Percentiles rank a stretch among this genome's conserved stretches.
Conservation (phyloP, 2,888 invertebrate genomes). For the Trisateles emortualis region DNA sequence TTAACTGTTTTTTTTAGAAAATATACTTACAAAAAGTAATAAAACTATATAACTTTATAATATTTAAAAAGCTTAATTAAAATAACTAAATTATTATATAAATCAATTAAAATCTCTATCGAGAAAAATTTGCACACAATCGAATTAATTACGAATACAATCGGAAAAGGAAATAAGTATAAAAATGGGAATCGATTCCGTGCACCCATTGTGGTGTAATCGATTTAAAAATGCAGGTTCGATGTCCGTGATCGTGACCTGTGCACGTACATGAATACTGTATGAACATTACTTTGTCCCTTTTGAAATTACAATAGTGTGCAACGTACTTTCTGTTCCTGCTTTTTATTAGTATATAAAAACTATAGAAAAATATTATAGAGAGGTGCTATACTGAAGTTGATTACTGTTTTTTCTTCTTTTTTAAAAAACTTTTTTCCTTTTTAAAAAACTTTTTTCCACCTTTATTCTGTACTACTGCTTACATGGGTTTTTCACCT, state of each 20-base stretch:
- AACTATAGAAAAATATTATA: background rate
- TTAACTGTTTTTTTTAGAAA: background rate
- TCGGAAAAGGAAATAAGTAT: conserved; percentile 62
- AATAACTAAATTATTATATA: conserved; percentile 27
- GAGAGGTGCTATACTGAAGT: too few species aligned
- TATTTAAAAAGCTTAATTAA: background rate
- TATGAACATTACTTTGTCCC: conserved; percentile 69
- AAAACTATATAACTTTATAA: background rate
- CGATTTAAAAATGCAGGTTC: conserved; percentile 82
- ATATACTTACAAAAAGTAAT: background rate
- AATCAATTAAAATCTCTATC: conserved; percentile 37
- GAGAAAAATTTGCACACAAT: conserved; percentile 63
- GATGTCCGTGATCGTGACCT: conserved; percentile 84
- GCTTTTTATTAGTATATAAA: conserved; percentile 1
- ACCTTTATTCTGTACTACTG: too few species aligned
- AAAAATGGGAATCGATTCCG: conserved; percentile 67
- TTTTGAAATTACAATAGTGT: conserved; percentile 51
- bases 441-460: too few species aligned
- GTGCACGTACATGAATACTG: conserved; percentile 78
- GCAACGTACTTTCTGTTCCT: conserved; percentile 41
- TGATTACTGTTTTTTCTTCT: too few species aligned
- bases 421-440: too few species aligned
- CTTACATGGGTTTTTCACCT: too few species aligned
- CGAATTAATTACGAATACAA: conserved; percentile 61
- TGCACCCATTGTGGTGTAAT: conserved; percentile 69